Percentiles rank a stretch among this genome's conserved stretches.
Evolutionary conservation across 1,140 invertebrate genomes (phyloP).

Genomic region (Daktulosphaira vitifoliae): DNA sequence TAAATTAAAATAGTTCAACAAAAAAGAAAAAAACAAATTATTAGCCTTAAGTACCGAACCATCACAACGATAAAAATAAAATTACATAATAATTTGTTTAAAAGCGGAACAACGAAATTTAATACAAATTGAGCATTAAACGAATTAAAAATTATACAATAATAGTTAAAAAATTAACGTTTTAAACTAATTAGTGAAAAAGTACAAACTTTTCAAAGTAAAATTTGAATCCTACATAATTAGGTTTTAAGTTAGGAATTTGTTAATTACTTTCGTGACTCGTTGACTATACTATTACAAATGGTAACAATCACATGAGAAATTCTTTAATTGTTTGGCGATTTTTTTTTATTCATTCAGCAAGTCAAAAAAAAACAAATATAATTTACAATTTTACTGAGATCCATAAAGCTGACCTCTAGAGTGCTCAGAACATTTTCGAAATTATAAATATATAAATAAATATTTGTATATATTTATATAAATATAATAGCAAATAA

Average conservation of each 20-base stretch:
- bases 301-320: constrained; percentile 33
- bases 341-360: constrained; percentile 10
- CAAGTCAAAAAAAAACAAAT: constrained; percentile 13
- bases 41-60: constrained; percentile 32
- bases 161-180: constrained; percentile 31
- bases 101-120: constrained; percentile 25
- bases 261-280: constrained; percentile 32
- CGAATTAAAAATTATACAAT: constrained; percentile 31
- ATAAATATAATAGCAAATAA: neutral
- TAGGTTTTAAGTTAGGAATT: constrained; percentile 32
- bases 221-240: constrained; percentile 17
- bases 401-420: constrained; percentile 25
- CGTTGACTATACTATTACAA: constrained; percentile 31
- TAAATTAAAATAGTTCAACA: constrained; percentile 32
- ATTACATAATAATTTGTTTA: constrained; percentile 29
- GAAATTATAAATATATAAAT: neutral
- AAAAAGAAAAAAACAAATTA: constrained; percentile 25
- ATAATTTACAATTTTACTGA: constrained; percentile 21
- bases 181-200: constrained; percentile 22
- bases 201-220: constrained; percentile 16
- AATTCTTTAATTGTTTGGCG: neutral
- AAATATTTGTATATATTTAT: neutral
- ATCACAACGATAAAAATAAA: constrained; percentile 32
- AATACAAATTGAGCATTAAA: constrained; percentile 31
- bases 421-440: constrained; percentile 2